Conservation (phyloP, 1,140 invertebrate species). For the Saccostrea cuccullata region DNA sequence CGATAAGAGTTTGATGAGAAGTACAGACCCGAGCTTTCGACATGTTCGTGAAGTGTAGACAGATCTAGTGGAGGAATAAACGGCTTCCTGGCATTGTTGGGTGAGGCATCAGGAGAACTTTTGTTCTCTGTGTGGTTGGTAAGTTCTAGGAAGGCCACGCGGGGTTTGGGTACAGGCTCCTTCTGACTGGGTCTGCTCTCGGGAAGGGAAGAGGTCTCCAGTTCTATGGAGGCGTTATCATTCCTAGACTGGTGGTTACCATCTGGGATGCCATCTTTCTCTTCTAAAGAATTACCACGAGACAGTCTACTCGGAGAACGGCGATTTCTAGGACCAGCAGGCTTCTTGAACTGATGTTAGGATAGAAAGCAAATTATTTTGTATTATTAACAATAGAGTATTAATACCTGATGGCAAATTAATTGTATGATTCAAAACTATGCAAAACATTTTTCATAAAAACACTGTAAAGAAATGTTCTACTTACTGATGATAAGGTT, state of each 20-base stretch:
- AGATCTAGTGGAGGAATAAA: conserved; percentile 81
- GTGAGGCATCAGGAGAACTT: conserved; percentile 65
- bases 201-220: not conserved
- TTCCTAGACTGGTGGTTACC: not conserved
- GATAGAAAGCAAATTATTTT: not conserved
- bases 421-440: too few relatives aligned
- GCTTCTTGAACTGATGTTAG: conserved; percentile 72
- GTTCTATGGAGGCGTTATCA: conserved; percentile 9
- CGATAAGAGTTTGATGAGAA: not conserved
- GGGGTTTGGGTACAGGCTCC: conserved; percentile 57
- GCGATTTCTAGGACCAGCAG: conserved; percentile 68
- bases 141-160: conserved; percentile 68
- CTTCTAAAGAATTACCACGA: conserved; percentile 58
- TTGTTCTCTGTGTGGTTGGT: conserved; percentile 49
- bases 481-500: conserved; percentile 53
- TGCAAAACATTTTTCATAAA: not conserved
- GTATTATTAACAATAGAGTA: too few relatives aligned
- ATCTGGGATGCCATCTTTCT: conserved; percentile 44
- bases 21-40: conserved; percentile 79
- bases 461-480: not conserved
- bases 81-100: conserved; percentile 68
- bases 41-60: conserved; percentile 81
- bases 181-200: conserved; percentile 41
- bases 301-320: conserved; percentile 67
- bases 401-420: too few relatives aligned